Evolutionary conservation across 1,140 invertebrate species (phyloP).

Genomic region (Latrodectus geometricus): DNA sequence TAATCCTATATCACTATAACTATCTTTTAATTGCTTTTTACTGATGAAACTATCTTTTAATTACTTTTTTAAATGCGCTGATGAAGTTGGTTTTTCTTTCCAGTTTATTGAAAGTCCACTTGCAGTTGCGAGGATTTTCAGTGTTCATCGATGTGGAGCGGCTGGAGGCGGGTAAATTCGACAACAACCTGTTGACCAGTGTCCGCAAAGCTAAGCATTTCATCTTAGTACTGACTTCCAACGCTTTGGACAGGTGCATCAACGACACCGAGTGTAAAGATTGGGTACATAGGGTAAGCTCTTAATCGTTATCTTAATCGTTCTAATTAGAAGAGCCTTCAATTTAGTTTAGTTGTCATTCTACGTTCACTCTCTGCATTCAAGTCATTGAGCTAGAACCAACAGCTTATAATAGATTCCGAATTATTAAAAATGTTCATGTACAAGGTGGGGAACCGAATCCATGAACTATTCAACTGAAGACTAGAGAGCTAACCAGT

Average conservation of each 20-base stretch:
- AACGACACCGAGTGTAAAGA: constrained; percentile 95
- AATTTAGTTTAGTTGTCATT: background rate
- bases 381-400: no score
- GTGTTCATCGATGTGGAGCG: constrained; percentile 97
- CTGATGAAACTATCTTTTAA: no score
- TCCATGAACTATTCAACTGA: no score
- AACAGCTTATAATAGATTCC: no score
- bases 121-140: constrained; percentile 92
- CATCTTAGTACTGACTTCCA: constrained; percentile 93
- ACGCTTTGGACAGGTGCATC: constrained; percentile 93
- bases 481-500: no score
- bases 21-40: no score
- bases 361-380: no score
- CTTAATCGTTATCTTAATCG: background rate
- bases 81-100: constrained; percentile 68
- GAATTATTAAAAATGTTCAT: no score
- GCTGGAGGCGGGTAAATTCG: constrained; percentile 97
- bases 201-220: constrained; percentile 97
- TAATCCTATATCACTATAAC: no score
- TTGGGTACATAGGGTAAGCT: constrained; percentile 94
- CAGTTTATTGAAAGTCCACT: constrained; percentile 83
- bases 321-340: background rate
- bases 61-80: background rate
- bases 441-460: no score
- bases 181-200: constrained; percentile 96